phyloP scores from a whole-genome alignment of 2,888 invertebrate species.

The Entomobrya multifasciata region DNA sequence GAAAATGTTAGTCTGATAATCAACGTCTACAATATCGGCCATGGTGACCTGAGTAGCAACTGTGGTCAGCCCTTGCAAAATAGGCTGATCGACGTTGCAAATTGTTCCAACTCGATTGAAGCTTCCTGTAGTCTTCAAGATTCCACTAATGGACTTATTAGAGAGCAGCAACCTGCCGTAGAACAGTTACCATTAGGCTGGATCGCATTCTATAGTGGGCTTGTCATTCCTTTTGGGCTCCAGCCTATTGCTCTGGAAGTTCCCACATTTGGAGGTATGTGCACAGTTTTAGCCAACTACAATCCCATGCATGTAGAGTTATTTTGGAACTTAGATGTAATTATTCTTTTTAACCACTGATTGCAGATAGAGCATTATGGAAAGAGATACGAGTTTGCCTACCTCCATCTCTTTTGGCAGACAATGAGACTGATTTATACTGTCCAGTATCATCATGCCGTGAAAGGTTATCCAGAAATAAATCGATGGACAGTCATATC shows the following conservation, averaged over 20 bases:
- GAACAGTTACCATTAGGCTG: constrained; percentile 52
- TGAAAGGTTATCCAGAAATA: constrained; percentile 74
- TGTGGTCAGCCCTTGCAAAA: background rate
- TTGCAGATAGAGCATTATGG: constrained; percentile 67
- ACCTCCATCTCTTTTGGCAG: constrained; percentile 59
- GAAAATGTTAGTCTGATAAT: constrained; percentile 67
- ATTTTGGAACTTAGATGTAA: background rate
- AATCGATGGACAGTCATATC: constrained; percentile 76
- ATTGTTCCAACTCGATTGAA: background rate
- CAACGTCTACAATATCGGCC: constrained; percentile 63
- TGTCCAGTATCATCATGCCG: constrained; percentile 75
- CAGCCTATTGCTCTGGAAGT: constrained; percentile 39
- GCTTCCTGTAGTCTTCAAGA: constrained; percentile 15
- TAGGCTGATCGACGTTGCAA: constrained; percentile 13
- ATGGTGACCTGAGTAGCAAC: background rate
- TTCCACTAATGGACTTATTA: constrained; percentile 15
- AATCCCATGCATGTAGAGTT: background rate
- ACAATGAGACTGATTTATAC: constrained; percentile 63
- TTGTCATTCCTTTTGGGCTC: constrained; percentile 55
- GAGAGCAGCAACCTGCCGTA: background rate
- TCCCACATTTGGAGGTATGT: constrained; percentile 61
- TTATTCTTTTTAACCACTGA: background rate
- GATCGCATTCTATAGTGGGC: constrained; percentile 42
- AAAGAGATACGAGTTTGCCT: constrained; percentile 74
- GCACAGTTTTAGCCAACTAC: background rate